Evolutionary conservation across 2,113 vertebrate genomes (phyloP).

Genomic region (Anarrhichthys ocellatus): DNA sequence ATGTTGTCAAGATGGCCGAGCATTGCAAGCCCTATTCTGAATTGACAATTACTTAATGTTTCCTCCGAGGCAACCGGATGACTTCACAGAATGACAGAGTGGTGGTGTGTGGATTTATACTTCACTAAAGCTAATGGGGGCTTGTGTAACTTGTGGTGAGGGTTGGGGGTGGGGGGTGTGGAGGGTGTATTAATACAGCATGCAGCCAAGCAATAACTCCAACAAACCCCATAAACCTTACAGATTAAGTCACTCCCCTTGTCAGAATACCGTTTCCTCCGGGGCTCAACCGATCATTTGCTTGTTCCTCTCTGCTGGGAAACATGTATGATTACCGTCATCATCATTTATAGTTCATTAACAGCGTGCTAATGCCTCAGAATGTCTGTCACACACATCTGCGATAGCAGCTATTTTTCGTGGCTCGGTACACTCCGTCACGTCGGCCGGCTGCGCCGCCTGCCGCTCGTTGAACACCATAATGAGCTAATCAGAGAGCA

Average conservation of each 20-base stretch:
- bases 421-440: conserved; percentile 33
- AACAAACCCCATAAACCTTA: conserved; percentile 18
- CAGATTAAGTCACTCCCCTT: conserved; percentile 23
- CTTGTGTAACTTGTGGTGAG: not conserved
- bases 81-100: conserved; percentile 35
- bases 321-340: conserved; percentile 62
- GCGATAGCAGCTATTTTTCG: conserved; percentile 35
- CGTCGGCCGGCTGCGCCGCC: conserved; percentile 24
- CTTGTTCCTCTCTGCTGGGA: conserved; percentile 51
- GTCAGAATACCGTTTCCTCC: conserved; percentile 45
- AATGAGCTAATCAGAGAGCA: conserved; percentile 57
- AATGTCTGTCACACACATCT: conserved; percentile 59
- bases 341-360: conserved; percentile 73
- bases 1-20: conserved; percentile 41
- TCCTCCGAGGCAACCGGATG: conserved; percentile 51
- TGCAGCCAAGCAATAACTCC: conserved; percentile 4
- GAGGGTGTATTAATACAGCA: not conserved
- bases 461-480: conserved; percentile 25
- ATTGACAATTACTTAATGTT: conserved; percentile 63
- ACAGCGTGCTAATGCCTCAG: conserved; percentile 57
- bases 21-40: conserved; percentile 16
- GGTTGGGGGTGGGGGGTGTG: not conserved
- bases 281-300: conserved; percentile 52
- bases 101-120: conserved; percentile 16
- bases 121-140: conserved; percentile 37